phyloP scores from a whole-genome alignment of 2,113 vertebrate genomes.

The Clupea harengus region DNA sequence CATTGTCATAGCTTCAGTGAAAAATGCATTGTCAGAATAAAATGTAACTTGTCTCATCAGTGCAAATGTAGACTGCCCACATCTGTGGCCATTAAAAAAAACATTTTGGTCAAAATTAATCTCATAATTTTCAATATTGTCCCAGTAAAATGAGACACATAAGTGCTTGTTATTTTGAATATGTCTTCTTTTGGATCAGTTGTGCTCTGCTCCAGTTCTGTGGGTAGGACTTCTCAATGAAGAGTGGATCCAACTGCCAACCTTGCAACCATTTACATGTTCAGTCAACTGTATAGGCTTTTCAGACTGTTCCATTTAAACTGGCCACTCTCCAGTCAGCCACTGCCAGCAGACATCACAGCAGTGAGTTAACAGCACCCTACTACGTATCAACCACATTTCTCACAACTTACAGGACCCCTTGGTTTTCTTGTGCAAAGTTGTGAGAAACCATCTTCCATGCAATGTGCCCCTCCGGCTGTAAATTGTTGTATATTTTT shows the following conservation, averaged over 20 bases:
- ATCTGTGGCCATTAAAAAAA: background rate
- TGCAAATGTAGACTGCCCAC: slow-evolving; percentile 12
- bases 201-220: background rate
- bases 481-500: slow-evolving; percentile 44
- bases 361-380: background rate
- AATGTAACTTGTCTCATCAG: slow-evolving; percentile 34
- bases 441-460: slow-evolving; percentile 59
- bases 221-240: background rate
- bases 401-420: slow-evolving; percentile 25
- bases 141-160: background rate
- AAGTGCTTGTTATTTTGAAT: slow-evolving; percentile 23
- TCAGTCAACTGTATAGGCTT: background rate
- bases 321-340: background rate
- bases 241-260: background rate
- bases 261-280: background rate
- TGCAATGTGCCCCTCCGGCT: slow-evolving; percentile 68
- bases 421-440: slow-evolving; percentile 77
- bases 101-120: slow-evolving; percentile 22
- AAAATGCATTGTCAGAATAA: slow-evolving; percentile 21
- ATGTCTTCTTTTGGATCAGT: slow-evolving; percentile 8
- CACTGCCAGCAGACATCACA: background rate
- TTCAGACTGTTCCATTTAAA: background rate
- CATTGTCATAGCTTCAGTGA: slow-evolving; percentile 44
- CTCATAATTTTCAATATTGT: background rate
- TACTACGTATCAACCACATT: background rate